Base-by-base conservation (phyloP, 2,113 vertebrate genomes). In the Pungitius pungitius region DNA sequence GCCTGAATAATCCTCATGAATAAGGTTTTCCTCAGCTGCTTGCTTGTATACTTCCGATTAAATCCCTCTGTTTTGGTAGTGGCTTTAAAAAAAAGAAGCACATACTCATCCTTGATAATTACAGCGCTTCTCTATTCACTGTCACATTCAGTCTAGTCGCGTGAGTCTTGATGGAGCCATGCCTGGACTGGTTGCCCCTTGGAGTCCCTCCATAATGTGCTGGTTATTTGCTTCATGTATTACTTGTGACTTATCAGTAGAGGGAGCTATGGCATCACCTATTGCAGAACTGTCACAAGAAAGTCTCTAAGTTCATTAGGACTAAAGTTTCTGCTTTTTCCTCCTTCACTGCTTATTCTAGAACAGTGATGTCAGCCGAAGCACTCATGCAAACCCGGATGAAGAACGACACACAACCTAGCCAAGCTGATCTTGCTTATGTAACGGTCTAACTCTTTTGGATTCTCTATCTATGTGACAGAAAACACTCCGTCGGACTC, bases 401-500 rank as follows among this genome's bases (percentile, higher is more conserved):
- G 9, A 56, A 15, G n/a, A 65, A 54, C 59, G 35, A 52, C 8
- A n/a, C 51, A n/a, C 43, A 33, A 24, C 33, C 8, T 0, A 70
- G 27, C 57, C 56, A 52, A 63, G 26, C 35, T 17, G 37, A 2
- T n/a, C 30, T 20, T 49, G 18, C 66, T 64, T n/a, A 43, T 35
- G 2, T 62, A 54, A 69, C 0, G 1, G 1, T 47, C 27, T 15
- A n/a, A 11, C 5, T 8, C 18, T 37, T 12, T 63, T 10, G 73
- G 10, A 69, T 70, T 45, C 59, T 81, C 15, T 68, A 8, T 60
- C 35, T 51, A 8, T 74, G 7, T 40, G 52, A 47, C 69, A 84
- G 88, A 89, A 77, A 85, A 70, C 39, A 90, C 89, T 11, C 57
- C 78, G 22, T 85, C 83, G 13, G 71, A 80, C 42, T 78, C 87